Conservation (phyloP, 1,140 invertebrate genomes). For the Pseudobourletiella spinata region DNA sequence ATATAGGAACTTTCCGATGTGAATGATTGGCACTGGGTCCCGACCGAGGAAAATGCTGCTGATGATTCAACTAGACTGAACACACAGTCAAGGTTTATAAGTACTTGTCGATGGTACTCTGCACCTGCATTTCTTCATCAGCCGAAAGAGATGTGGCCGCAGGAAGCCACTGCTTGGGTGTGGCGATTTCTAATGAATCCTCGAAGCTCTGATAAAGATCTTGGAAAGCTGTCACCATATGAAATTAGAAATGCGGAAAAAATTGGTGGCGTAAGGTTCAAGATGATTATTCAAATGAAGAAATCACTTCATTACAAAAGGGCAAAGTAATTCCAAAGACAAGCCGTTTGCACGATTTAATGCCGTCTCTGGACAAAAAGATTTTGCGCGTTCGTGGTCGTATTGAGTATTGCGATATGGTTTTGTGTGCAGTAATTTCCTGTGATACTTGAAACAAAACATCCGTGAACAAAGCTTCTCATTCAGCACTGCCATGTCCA, state of each 20-base stretch:
- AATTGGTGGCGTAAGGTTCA: not conserved
- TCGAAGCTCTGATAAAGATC: not conserved
- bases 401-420: not conserved
- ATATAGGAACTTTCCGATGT: constrained; percentile 28
- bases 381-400: not conserved
- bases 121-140: constrained; percentile 18
- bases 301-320: not conserved
- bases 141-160: constrained; percentile 6
- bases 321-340: not conserved
- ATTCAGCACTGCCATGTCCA: constrained; percentile 9
- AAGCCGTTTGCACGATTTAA: not conserved
- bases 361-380: not conserved
- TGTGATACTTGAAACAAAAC: not conserved
- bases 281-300: not conserved
- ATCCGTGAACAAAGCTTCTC: not conserved
- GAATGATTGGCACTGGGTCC: constrained; percentile 32
- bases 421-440: not conserved
- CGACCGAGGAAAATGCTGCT: constrained; percentile 24
- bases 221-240: not conserved
- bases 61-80: constrained; percentile 24
- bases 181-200: not conserved
- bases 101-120: constrained; percentile 14
- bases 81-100: not conserved
- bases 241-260: constrained; percentile 2
- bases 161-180: constrained; percentile 1